Conservation (phyloP, 2,797 vertebrate genomes). For the Typhlichthys eigenmanni region DNA sequence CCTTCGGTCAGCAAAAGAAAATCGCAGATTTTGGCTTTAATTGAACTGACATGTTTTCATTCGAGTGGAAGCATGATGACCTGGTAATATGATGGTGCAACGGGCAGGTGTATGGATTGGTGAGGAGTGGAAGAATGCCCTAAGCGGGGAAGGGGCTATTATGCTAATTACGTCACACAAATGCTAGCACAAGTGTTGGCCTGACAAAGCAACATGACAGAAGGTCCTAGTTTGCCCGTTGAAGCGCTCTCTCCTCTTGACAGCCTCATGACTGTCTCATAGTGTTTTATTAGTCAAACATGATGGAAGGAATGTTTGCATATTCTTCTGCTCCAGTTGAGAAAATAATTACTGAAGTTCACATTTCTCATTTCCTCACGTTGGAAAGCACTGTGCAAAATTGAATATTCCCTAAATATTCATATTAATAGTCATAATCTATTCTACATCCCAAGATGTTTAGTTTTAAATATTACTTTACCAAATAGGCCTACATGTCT, state of each 20-base stretch:
- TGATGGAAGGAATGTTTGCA: too few relatives aligned
- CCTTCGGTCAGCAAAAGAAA: too few relatives aligned
- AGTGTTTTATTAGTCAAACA: too few relatives aligned
- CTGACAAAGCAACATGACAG: background rate
- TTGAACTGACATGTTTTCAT: background rate
- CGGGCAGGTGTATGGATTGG: background rate
- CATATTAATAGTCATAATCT: too few relatives aligned
- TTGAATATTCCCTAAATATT: too few relatives aligned
- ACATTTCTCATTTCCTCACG: too few relatives aligned
- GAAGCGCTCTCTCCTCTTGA: background rate
- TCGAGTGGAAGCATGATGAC: background rate
- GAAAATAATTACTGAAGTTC: too few relatives aligned
- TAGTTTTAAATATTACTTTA: too few relatives aligned
- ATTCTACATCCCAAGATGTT: too few relatives aligned
- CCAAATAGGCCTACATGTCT: background rate
- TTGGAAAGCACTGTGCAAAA: too few relatives aligned
- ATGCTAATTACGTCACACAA: constrained; percentile 2
- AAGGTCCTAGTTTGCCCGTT: background rate
- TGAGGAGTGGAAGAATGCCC: constrained; percentile 2
- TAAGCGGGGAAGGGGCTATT: background rate
- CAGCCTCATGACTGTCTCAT: background rate
- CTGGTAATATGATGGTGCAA: background rate
- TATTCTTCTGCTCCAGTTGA: too few relatives aligned
- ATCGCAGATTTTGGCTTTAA: background rate
- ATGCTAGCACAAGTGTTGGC: background rate